Evolutionary conservation across 2,113 vertebrate genomes (phyloP).

Genomic region (Anhinga anhinga): DNA sequence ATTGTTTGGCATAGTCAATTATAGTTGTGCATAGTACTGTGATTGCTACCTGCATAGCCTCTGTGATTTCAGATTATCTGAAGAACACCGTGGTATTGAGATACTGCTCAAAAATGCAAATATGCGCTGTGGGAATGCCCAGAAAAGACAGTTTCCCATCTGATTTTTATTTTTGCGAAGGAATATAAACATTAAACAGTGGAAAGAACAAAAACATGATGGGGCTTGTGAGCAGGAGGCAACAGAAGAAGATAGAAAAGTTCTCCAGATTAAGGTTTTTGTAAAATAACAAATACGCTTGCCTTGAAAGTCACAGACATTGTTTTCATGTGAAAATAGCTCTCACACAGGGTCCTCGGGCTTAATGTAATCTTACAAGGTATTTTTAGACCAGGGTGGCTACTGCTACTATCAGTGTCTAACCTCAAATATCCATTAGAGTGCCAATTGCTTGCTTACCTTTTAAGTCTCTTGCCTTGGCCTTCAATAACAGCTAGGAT

Average conservation of each 20-base stretch:
- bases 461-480: not conserved
- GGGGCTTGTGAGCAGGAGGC: not conserved
- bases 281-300: not conserved
- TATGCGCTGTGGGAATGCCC: slow-evolving; percentile 33
- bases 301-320: slow-evolving; percentile 1
- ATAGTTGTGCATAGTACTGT: not conserved
- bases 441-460: slow-evolving; percentile 28
- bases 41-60: slow-evolving; percentile 44
- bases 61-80: slow-evolving; percentile 41
- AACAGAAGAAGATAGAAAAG: not conserved
- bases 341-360: not conserved
- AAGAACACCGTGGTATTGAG: not conserved
- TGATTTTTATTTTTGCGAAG: slow-evolving; percentile 29
- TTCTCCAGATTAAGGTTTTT: not conserved
- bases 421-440: not conserved
- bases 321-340: slow-evolving; percentile 20
- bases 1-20: not conserved
- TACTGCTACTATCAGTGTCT: slow-evolving; percentile 36
- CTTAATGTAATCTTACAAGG: not conserved
- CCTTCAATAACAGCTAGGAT: not conserved
- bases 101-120: slow-evolving; percentile 61
- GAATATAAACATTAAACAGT: slow-evolving; percentile 19
- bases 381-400: slow-evolving; percentile 48
- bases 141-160: slow-evolving; percentile 19
- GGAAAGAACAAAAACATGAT: slow-evolving; percentile 29